A percentile compares a stretch with the other conserved stretches of the same genome.
These are phyloP conservation scores for Anseranas semipalmata DNA, from an alignment of 2,113 vertebrate genomes.

Conservation along the genomic window DNA sequence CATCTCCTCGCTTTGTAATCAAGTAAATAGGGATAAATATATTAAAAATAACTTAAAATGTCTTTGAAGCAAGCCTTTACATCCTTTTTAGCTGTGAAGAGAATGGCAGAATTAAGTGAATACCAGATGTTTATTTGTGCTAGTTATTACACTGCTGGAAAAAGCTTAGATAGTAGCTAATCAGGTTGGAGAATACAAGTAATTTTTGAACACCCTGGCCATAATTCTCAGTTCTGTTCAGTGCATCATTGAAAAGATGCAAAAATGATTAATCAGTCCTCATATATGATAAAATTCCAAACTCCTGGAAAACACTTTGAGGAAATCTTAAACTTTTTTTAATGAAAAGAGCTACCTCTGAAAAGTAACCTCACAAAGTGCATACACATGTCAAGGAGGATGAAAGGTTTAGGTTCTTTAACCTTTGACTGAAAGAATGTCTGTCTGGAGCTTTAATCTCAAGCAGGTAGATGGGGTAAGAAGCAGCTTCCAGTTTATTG, in stretches of 20 bases:
- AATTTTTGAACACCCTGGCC: not conserved
- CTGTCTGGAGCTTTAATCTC: not conserved
- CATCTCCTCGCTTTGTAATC: not conserved
- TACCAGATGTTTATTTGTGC: not conserved
- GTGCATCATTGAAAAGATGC: not conserved
- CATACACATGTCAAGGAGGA: not conserved
- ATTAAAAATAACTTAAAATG: not conserved
- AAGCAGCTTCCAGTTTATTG: not conserved
- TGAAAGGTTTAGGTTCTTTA: not conserved
- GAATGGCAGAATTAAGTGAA: not conserved
- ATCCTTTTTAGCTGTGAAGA: not conserved
- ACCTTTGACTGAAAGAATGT: not conserved
- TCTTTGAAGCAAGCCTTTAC: not conserved
- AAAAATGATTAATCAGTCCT: not conserved
- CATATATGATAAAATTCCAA: not conserved
- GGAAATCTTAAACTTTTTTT: not conserved
- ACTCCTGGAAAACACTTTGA: not conserved
- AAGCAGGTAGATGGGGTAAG: not conserved
- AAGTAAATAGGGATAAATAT: not conserved
- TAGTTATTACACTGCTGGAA: not conserved
- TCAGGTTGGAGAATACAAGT: rapidly evolving
- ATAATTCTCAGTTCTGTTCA: not conserved
- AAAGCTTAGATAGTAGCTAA: not conserved
- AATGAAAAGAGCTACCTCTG: not conserved
- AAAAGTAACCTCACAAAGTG: not conserved